Base-by-base conservation (phyloP, 2,888 invertebrate genomes). In the Metopia argyrocephala region DNA sequence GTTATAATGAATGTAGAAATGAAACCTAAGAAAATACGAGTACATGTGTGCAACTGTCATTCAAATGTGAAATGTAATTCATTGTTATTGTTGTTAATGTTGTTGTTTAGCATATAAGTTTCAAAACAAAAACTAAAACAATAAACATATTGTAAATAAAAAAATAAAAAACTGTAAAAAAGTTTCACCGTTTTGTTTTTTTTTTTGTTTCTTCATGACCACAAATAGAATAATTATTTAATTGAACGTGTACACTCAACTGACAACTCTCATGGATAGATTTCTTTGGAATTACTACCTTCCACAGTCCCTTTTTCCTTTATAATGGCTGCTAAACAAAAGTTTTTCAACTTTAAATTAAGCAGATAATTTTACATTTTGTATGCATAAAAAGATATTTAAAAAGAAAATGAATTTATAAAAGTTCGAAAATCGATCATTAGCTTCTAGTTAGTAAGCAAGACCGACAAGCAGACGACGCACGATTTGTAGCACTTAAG, bases 171-270 rank as follows among this genome's bases (percentile, higher is more conserved):
- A 76, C 27, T 64, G 73, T 68, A 54, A 45, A 73, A 54, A 62
- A 31, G 48, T 48, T 71, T 70, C 66, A 66, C 62, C 56, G 61
- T 68, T 38, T 38, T 9, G 38, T 38, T 38, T 38, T 38, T 38
- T 38, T 3, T 31, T 31, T 31, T 31, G 9, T 1, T 15, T 15
- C 15, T 38, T 38, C 3, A 38, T n/a, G 66, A 66, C 66, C 61
- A 46, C 48, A 64, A 52, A 54, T 38, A 62, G 62, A 69, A 76
- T 62, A 69, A 69, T 69, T 56, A 56, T 62, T 48, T 69, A 38
- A 68, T 48, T 62, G 68, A 62, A 4, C 7, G 31, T 18, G 15
- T 56, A 23, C n/a, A 6, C 28, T 28, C 25, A 54, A 18, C 9
- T 57, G 38, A 38, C 38, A 38, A 38, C 12, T 12, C 38, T 38